Conservation (phyloP, 2,113 vertebrate species). For the Colinus virginianus region DNA sequence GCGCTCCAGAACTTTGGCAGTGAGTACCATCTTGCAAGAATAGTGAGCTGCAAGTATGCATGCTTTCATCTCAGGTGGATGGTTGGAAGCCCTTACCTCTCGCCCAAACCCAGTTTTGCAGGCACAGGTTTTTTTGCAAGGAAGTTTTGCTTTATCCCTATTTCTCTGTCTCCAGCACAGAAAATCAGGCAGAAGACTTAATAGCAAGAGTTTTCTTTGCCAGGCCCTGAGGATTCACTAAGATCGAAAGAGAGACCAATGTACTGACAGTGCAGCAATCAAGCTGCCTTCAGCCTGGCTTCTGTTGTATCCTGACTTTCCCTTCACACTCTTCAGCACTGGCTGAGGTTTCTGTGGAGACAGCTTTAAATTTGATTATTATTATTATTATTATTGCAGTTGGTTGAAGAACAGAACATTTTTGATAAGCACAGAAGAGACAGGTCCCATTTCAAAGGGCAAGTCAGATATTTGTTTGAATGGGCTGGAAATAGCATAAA, state of each 20-base stretch:
- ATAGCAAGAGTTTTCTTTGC: background rate
- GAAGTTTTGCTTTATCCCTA: background rate
- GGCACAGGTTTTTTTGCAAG: background rate
- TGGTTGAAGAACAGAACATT: background rate
- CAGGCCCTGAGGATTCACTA: background rate
- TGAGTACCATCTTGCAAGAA: conserved; percentile 37
- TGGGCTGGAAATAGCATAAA: background rate
- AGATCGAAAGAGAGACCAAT: background rate
- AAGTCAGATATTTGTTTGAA: background rate
- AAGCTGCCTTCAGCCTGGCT: background rate
- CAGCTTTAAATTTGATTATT: background rate
- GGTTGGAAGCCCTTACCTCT: background rate
- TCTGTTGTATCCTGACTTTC: background rate
- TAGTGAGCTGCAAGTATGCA: accelerated
- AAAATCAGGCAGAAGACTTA: background rate
- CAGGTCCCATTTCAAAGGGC: background rate
- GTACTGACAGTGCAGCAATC: background rate
- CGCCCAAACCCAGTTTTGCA: background rate
- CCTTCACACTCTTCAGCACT: background rate
- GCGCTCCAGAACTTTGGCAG: conserved; percentile 57
- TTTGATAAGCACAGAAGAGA: background rate
- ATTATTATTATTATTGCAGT: background rate
- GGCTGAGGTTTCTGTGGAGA: background rate
- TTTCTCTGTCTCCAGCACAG: background rate
- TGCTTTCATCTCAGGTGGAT: background rate